Conservation (phyloP, 2,797 vertebrate species). For the Cynodonichthys magdalenae region DNA sequence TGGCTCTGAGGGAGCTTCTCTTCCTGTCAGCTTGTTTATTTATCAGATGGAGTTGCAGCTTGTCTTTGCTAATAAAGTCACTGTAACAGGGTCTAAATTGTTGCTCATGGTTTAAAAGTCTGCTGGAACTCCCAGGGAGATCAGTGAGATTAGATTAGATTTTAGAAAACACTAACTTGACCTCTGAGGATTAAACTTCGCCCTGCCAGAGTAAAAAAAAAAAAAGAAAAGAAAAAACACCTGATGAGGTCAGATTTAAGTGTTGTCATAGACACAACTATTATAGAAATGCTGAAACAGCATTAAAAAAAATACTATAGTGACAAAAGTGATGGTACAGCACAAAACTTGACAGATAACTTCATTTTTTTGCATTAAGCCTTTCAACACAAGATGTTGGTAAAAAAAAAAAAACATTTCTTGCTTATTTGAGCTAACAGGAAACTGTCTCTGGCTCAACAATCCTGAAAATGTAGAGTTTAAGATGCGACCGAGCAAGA, state of each 20-base stretch:
- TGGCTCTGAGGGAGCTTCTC: conserved; percentile 23
- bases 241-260: background rate
- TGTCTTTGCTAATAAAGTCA: conserved; percentile 20
- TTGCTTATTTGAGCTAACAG: conserved; percentile 7
- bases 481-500: conserved; percentile 6
- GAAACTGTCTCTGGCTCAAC: conserved; percentile 12
- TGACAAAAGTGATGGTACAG: conserved; percentile 5
- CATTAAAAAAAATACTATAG: background rate
- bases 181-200: conserved; percentile 24
- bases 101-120: conserved; percentile 23
- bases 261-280: background rate
- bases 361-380: background rate
- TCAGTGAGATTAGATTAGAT: conserved; percentile 12
- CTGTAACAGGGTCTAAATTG: conserved; percentile 32
- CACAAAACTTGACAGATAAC: background rate
- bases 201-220: conserved; percentile 4
- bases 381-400: conserved; percentile 2
- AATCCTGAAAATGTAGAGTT: background rate
- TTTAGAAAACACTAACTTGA: conserved; percentile 13
- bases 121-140: conserved; percentile 17
- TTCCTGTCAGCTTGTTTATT: conserved; percentile 30
- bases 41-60: conserved; percentile 19
- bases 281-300: conserved; percentile 6
- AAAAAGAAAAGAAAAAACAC: conserved; percentile 11
- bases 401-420: conserved; percentile 22